Evolutionary conservation across 1,140 invertebrate genomes (phyloP), one percentile per base, ranked within the genome.

Genomic region (Achroia grisella): DNA sequence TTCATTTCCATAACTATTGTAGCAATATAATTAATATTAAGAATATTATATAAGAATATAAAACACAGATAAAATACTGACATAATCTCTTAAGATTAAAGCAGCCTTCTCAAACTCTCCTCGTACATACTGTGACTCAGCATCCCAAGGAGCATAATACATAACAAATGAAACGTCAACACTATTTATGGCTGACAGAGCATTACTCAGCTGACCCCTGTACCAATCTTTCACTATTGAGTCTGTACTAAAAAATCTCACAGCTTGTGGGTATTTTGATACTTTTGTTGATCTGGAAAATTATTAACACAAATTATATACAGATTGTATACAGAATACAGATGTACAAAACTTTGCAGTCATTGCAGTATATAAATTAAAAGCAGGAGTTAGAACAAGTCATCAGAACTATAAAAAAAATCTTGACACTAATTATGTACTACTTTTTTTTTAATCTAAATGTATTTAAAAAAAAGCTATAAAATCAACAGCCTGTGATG

Each of bases 71-170:
- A 23, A 39, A 62, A 11, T 44, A 61, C 65, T 71, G 83, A 94
- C 93, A 82, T 92, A 81, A 54, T 91, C 88, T 62, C 90, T 82
- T 82, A 94, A 89, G 69, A 91, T 89, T 57, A 87, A 85, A 9
- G 94, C 93, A 47, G 91, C 91, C 58, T 86, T 89, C 70, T 93
- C 89, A 88, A 95, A 94, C 64, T 95, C 92, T 33, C 87, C 66
- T 44, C 89, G 87, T 0, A 91, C 87, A 67, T 87, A 81, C 72
- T 94, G 92, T 60, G 91, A 93, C 60, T 94, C 91, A 0, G 93
- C 91, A 89, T 95, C 94, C 95, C 95, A 97, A 0, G 94, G 94
- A 9, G 95, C 94, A 86, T 96, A 96, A 70, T 93, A 95, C 93
- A 96, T 94, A 28, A 95, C 89, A 87, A 96, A 93, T 39, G 91